phyloP scores from a whole-genome alignment of 2,888 invertebrate genomes.

The Lycaena phlaeas region DNA sequence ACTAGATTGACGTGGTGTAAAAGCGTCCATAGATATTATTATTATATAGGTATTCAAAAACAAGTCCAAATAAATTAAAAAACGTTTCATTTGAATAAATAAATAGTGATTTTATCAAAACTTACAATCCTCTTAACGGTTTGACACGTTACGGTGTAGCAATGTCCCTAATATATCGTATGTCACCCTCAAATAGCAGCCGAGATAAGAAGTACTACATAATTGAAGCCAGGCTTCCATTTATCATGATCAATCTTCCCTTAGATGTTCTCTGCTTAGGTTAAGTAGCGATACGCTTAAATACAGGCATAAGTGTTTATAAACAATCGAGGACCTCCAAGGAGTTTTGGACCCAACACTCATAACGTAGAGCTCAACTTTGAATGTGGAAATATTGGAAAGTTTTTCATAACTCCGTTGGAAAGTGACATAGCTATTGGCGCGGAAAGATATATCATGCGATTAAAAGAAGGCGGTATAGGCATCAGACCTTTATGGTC shows the following conservation, averaged over 20 bases:
- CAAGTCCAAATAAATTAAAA: too few species aligned
- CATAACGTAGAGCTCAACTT: background rate
- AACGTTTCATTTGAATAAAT: too few species aligned
- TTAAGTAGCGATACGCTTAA: slow-evolving; percentile 13
- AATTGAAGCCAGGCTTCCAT: slow-evolving; percentile 17
- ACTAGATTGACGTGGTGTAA: too few species aligned
- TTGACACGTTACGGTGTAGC: slow-evolving; percentile 8
- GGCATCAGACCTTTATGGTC: slow-evolving; percentile 1
- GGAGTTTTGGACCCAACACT: background rate
- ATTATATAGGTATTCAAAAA: too few species aligned
- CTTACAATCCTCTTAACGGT: slow-evolving; percentile 4
- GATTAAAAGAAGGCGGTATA: slow-evolving; percentile 2
- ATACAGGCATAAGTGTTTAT: slow-evolving; percentile 10
- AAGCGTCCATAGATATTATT: too few species aligned
- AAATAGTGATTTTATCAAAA: too few species aligned
- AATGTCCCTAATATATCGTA: slow-evolving; percentile 1
- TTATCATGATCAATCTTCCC: slow-evolving; percentile 18
- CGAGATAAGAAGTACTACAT: slow-evolving; percentile 17
- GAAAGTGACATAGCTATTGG: slow-evolving; percentile 2
- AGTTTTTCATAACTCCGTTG: slow-evolving; percentile 1
- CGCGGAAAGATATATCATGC: slow-evolving; percentile 1
- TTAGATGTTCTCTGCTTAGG: slow-evolving; percentile 11
- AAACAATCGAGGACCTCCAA: background rate
- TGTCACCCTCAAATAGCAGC: slow-evolving; percentile 6
- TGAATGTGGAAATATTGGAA: background rate